Base-by-base conservation (phyloP, 2,888 invertebrate species). In the Hydropsyche betteni region DNA sequence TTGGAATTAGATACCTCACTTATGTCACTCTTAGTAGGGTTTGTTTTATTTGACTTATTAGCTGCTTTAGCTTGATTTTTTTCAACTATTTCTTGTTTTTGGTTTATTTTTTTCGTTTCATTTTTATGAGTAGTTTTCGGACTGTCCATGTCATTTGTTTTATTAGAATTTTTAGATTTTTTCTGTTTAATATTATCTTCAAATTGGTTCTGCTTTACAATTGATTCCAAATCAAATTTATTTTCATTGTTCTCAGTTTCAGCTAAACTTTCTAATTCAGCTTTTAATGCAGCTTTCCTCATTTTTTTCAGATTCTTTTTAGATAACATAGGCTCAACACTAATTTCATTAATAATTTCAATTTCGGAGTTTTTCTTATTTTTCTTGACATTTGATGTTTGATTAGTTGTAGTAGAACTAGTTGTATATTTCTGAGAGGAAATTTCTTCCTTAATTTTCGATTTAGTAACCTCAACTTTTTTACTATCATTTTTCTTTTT, bases 1-100 rank as follows among this genome's bases (percentile, higher is more conserved):
- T 68, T 61, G 7, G n/a, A 34, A 7, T 16, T 36, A 12, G 61
- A 34, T 61, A 16, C 2, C 51, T 55, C 14, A 55, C 16, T 55
- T 12, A 1, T 55, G 5, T 55, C 55, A 55, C 6, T n/a, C 4
- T 44, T 44, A 2, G 10, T 8, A 44, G 44, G 10, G 3, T 44
- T 44, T 6, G 44, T 55, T 6, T 55, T 16, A 14, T 55, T 55
- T 4, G 5, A 12, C 6, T 55, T 50, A 51, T 51, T 14, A 51
- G 5, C 3, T 12, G n/a, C n/a, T 58, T 5, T 64, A 38, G n/a
- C 38, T 58, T 36, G 61, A 51, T 12, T 4, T 16, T 55, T 55
- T 55, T 55, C 55, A 12, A 16, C 55, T 6, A 58, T 8, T 44
- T 61, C 58, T 74, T 69, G 44, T 72, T 55, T 36, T 24, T 12